Base-by-base conservation (phyloP, 2,113 vertebrate species). In the Thomomys bottae region DNA sequence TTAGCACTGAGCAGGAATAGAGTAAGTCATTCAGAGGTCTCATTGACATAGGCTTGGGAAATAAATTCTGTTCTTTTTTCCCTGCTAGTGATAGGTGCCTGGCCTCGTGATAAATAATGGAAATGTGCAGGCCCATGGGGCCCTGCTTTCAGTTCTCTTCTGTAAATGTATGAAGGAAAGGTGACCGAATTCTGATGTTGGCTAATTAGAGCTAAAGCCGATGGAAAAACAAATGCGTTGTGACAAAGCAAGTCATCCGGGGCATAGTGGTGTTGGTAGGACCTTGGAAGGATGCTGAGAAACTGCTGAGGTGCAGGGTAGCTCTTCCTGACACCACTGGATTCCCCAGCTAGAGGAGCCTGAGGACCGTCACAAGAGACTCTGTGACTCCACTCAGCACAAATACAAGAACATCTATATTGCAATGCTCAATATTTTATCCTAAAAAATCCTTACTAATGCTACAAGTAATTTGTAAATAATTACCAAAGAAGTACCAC, bases 61-160 rank as follows among this genome's bases (percentile, higher is more conserved):
- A 32, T 34, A 67, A 32, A 40, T 11, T 2, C 21, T 1, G 26
- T 26, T 71, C 38, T 42, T 71, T 73, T 36, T 9, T 15, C 8
- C 59, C 30, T 63, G 57, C 8, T 9, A 61, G 28, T 67, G 83
- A 77, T 63, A 10, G 26, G 12, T 68, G 3, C 10, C 5, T 3
- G n/a, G 9, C 40, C 64, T 93, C 49, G 10, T 49, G 61, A 15
- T 79, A 91, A 76, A 49, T 84, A 87, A 68, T 42, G 20, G 8
- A 57, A 83, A 34, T 6, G 45, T 54, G 14, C 28, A 57, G 17
- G 38, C 32, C 57, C n/a, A 0, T 0, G 26, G 49, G 23, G 5
- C 1, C 28, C 28, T 34, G 78, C 49, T 81, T 89, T 83, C 66
- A 77, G 5, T 45, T 45, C 23, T 87, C 20, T 71, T 40, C 70